Evolutionary conservation across 2,113 vertebrate genomes (phyloP).

Genomic region (Myanophis thanlyinensis): DNA sequence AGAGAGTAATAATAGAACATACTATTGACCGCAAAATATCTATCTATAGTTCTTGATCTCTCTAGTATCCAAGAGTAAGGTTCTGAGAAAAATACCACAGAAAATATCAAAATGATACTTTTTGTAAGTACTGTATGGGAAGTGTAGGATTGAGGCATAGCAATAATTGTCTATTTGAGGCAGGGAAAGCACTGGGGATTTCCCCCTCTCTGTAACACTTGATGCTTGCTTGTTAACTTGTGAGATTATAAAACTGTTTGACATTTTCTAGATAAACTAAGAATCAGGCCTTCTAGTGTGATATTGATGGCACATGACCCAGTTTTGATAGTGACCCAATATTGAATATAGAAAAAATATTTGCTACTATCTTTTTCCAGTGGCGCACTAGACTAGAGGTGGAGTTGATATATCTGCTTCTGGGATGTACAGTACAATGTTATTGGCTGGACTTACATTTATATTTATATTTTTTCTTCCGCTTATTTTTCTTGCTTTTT

Average conservation of each 20-base stretch:
- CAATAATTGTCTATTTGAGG: not conserved
- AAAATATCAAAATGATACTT: not conserved
- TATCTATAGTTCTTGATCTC: not conserved
- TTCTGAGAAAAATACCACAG: not conserved
- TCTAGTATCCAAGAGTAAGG: not conserved
- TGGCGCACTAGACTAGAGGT: not conserved
- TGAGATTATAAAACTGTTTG: not conserved
- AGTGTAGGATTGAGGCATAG: not conserved
- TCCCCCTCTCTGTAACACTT: not conserved
- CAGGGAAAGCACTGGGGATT: not conserved
- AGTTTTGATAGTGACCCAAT: not conserved
- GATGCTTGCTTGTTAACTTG: not conserved
- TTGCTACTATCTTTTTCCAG: not conserved
- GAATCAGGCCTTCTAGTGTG: not conserved
- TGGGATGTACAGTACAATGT: not conserved
- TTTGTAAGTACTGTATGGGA: not conserved
- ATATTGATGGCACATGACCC: not conserved
- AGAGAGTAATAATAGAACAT: not conserved
- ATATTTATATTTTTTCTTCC: not conserved
- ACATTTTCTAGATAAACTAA: not conserved
- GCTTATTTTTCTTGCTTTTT: not conserved
- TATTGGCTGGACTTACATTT: not conserved
- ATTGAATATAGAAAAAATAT: not conserved
- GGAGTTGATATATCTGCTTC: not conserved
- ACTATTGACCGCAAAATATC: not conserved